These are phyloP conservation scores for Yponomeuta evonymella DNA, from an alignment of 2,888 invertebrate genomes.

Conservation along the genomic window DNA sequence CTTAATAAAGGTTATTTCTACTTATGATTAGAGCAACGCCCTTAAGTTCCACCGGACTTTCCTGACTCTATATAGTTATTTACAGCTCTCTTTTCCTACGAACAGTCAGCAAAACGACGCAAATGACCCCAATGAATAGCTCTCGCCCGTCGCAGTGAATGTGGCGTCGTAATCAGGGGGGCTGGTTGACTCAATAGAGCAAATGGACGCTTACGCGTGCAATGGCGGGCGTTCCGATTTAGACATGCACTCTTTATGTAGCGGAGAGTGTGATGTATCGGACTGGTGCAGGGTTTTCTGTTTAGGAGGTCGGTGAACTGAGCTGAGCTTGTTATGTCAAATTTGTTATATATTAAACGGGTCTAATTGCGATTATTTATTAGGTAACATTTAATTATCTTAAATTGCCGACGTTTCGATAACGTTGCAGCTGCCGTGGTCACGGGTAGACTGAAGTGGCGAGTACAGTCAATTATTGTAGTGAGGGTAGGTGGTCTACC, in stretches of 20 bases:
- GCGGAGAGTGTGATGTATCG: neutral
- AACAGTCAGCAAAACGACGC: neutral
- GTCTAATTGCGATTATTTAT: too few relatives aligned
- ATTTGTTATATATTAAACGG: too few relatives aligned
- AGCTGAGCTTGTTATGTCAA: neutral
- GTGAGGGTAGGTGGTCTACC: too few relatives aligned
- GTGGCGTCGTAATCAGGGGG: neutral
- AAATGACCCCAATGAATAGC: neutral
- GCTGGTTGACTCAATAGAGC: neutral
- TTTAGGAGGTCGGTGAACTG: neutral
- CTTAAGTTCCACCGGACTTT: too few relatives aligned
- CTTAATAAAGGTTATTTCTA: too few relatives aligned
- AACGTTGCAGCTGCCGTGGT: too few relatives aligned
- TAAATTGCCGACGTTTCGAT: too few relatives aligned
- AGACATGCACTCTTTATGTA: constrained; percentile 1
- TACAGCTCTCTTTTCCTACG: neutral
- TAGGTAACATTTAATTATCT: too few relatives aligned
- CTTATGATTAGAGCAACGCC: too few relatives aligned
- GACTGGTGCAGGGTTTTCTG: neutral
- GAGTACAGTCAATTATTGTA: too few relatives aligned
- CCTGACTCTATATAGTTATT: too few relatives aligned
- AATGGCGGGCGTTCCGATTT: neutral
- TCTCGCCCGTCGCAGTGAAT: neutral
- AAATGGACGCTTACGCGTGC: neutral
- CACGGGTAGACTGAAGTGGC: too few relatives aligned